These are phyloP conservation scores for Sebastes trivittatus DNA, from an alignment of 2,797 vertebrate species.

Conservation along the genomic window DNA sequence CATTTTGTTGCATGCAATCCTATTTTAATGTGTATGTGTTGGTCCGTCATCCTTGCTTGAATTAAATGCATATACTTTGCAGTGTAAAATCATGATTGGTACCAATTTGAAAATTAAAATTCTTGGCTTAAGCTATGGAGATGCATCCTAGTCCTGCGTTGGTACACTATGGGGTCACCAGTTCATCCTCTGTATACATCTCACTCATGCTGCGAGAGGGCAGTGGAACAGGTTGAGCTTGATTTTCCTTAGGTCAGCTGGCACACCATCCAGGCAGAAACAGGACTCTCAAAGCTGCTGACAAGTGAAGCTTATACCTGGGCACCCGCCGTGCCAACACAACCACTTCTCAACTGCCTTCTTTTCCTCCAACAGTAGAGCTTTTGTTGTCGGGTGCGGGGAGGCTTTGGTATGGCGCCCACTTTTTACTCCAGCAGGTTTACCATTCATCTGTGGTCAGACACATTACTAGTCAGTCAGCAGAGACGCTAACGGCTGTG, in stretches of 20 bases:
- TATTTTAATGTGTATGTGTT: neutral
- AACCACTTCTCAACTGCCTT: constrained; percentile 65
- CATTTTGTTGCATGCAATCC: neutral
- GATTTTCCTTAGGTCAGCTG: constrained; percentile 74
- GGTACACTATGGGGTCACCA: constrained; percentile 29
- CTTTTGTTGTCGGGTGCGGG: constrained; percentile 65
- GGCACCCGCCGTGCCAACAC: constrained; percentile 57
- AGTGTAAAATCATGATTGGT: neutral
- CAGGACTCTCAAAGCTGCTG: constrained; percentile 58
- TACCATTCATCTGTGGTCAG: constrained; percentile 55
- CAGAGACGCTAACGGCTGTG: constrained; percentile 50
- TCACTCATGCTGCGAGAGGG: constrained; percentile 29
- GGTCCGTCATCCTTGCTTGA: neutral
- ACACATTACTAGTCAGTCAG: constrained; percentile 56
- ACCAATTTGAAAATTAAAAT: neutral
- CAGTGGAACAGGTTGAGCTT: constrained; percentile 72
- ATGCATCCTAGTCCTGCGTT: neutral
- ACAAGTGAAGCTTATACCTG: constrained; percentile 74
- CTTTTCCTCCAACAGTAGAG: constrained; percentile 65
- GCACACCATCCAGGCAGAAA: constrained; percentile 65
- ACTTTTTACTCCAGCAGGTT: constrained; percentile 46
- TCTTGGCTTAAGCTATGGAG: neutral
- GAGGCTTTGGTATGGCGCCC: constrained; percentile 43
- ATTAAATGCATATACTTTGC: neutral
- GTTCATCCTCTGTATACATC: constrained; percentile 43